These are phyloP conservation scores for Ptilonorhynchus violaceus DNA, from an alignment of 2,113 vertebrate species.

Conservation along the genomic window DNA sequence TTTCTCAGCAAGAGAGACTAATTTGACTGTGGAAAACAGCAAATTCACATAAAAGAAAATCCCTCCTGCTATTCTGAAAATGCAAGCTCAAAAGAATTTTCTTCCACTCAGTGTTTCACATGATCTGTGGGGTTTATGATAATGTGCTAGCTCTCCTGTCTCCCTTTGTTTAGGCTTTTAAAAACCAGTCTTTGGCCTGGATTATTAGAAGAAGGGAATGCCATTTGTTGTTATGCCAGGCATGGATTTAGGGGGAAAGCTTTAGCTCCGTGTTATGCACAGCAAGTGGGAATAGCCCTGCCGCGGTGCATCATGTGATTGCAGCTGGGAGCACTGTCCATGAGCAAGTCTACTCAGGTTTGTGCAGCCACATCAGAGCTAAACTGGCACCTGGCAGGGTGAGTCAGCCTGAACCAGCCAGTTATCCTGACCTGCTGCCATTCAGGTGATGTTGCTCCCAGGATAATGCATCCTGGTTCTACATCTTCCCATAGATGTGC, in stretches of 20 bases:
- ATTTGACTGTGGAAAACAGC: constrained; percentile 4
- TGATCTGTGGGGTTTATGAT: constrained; percentile 35
- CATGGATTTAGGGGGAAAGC: constrained; percentile 34
- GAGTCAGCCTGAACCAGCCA: not conserved
- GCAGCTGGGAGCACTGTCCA: not conserved
- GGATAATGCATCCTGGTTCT: not conserved
- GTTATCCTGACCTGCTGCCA: not conserved
- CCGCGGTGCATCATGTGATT: not conserved
- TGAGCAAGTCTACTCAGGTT: not conserved
- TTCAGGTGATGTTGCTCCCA: not conserved
- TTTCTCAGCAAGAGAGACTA: constrained; percentile 20
- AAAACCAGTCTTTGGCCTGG: constrained; percentile 18
- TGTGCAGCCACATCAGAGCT: not conserved
- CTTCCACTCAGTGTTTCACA: constrained; percentile 23
- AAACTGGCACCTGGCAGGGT: not conserved
- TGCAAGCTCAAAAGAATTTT: constrained; percentile 54
- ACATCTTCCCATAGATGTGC: not conserved
- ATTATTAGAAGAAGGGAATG: constrained; percentile 22
- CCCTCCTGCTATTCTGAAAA: constrained; percentile 45
- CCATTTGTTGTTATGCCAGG: constrained; percentile 41
- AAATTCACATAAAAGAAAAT: constrained; percentile 42
- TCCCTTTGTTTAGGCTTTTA: constrained; percentile 39
- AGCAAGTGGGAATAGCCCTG: not conserved
- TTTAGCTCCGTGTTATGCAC: not conserved
- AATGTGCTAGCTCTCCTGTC: constrained; percentile 30